These are phyloP conservation scores for Lipotes vexillifer DNA, from an alignment of 2,113 vertebrate species.

Conservation along the genomic window DNA sequence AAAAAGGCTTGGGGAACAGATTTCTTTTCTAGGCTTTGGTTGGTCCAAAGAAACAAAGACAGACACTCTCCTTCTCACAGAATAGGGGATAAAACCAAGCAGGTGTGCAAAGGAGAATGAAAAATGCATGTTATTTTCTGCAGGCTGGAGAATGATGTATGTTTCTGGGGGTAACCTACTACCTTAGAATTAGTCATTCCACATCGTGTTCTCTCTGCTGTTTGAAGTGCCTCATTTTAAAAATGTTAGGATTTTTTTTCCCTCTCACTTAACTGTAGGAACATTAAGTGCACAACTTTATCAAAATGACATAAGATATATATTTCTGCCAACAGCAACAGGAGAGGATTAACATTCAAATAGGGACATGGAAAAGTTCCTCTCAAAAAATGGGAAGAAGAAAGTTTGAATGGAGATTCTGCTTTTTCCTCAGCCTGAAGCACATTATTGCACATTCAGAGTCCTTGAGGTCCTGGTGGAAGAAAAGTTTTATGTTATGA, in stretches of 20 bases:
- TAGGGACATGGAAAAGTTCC: slow-evolving; percentile 29
- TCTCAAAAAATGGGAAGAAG: background rate
- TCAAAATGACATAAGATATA: slow-evolving; percentile 76
- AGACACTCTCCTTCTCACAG: background rate
- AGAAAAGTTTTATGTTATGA: background rate
- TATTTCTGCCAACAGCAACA: slow-evolving; percentile 69
- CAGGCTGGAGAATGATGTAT: slow-evolving; percentile 61
- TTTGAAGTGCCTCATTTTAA: slow-evolving; percentile 66
- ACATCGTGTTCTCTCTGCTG: slow-evolving; percentile 49
- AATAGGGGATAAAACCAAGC: background rate
- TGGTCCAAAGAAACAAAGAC: background rate
- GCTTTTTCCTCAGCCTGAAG: background rate
- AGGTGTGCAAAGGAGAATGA: slow-evolving; percentile 26
- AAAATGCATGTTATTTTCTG: slow-evolving; percentile 56
- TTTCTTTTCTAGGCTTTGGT: background rate
- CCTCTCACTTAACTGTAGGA: slow-evolving; percentile 65
- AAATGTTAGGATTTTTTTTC: slow-evolving; percentile 57
- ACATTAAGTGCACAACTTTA: slow-evolving; percentile 75
- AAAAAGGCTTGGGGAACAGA: background rate
- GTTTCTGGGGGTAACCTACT: slow-evolving; percentile 51
- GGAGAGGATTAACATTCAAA: slow-evolving; percentile 71
- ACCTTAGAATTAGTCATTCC: slow-evolving; percentile 66
- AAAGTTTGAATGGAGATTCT: slow-evolving; percentile 2
- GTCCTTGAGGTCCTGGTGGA: background rate
- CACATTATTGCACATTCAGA: background rate